Evolutionary conservation across 2,797 vertebrate genomes (phyloP), one percentile per base, ranked within the genome.

Genomic region (Halcyon chelicuti): DNA sequence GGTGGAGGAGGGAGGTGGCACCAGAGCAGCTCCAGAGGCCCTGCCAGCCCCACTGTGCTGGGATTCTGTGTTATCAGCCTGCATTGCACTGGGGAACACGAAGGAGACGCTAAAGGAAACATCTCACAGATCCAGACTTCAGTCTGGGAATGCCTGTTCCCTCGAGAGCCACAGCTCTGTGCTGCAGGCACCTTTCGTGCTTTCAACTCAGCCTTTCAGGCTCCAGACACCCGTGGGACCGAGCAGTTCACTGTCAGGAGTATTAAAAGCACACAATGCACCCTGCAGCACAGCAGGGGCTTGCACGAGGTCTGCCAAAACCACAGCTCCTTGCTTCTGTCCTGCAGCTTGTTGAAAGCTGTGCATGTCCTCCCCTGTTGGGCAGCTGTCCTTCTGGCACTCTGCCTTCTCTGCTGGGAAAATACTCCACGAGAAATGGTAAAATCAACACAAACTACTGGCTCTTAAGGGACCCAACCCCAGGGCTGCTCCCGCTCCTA

Each of bases 321-420:
- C 29, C 68, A 90, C 19, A 5, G 14, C 70, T 95, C 35, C 75
- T 80, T 88, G 78, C 66, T 76, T 77, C 91, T 90, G 82, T 93
- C 82, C 68, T 78, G 65, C 54, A 78, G 89, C 11, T 73, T 81
- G 72, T 18, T 52, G 62, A 86, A 93, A 94, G 87, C 67, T 81
- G 55, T 35, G 25, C 60, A 51, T 7, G 73, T 79, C 60, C 68
- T 79, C 66, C 76, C 16, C 26, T 2, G 0, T 4, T 29, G 72
- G 89, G 92, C 81, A 92, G 91, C 89, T 91, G 74, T 80, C 78
- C 63, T 91, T 58, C 84, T 91, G 96, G 90, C 76, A 67, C 68
- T 57, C 88, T 88, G 94, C 91, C 93, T 71, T 29, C 37, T n/a
- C 79, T 35, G 60, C 79, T 94, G 10, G 2, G 73, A 86, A 88